Evolutionary conservation across 2,113 vertebrate species (phyloP), one percentile per base, ranked within the genome.

Genomic region (Antidorcas marsupialis): DNA sequence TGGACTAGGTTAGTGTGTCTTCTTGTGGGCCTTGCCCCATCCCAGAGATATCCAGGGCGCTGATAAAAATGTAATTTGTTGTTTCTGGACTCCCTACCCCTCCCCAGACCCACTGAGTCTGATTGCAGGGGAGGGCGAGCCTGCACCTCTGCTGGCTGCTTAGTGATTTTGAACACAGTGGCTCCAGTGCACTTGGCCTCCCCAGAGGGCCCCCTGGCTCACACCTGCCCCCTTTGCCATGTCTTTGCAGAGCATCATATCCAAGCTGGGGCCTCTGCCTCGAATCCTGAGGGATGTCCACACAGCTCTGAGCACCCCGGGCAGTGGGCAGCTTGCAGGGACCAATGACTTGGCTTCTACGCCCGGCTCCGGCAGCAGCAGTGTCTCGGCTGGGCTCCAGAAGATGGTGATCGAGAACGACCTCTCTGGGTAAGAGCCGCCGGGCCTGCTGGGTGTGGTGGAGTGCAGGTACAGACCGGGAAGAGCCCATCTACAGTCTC

Each of bases 321-420:
- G 99, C 87, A 99, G 99, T 0, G 91, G 99, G 94, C 99, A 99
- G 97, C 98, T 99, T 86, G 97, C 99, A 0, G 97, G 99, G 19
- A 98, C 98, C 0, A 98, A 99, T 0, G 99, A 99, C 53, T 53
- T 98, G 33, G 99, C 99, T 6, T 99, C 99, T 13, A 99, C 99
- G 0, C 99, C 99, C 0, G 99, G 97, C 1, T 98, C 99, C 0
- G 94, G 99, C 97, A 95, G 99, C 98, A 99, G 99, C 98, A 99
- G 99, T 98, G 99, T 99, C 98, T 99, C 99, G 0, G 98, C 99
- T 0, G 99, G 99, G 60, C 99, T 99, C 50, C 99, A 99, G 98
- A 99, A 99, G 99, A 99, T 99, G 99, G 99, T 99, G 97, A 99
- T 99, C 23, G 99, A 99, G 98, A 99, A 99, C 6, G 99, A 99